phyloP scores from a whole-genome alignment of 2,888 invertebrate species.

The Tyria jacobaeae region DNA sequence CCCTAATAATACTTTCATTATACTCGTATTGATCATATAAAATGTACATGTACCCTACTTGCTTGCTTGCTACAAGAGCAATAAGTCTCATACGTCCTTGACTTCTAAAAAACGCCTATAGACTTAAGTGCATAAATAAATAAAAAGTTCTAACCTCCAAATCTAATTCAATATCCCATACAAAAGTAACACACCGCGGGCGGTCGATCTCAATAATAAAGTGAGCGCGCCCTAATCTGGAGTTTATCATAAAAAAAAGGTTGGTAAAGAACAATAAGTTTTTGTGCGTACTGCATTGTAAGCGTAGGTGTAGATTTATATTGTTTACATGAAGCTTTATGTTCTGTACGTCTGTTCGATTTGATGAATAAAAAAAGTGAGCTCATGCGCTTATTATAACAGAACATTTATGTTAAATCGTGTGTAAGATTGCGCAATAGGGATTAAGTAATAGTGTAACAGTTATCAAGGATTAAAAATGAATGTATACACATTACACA shows the following conservation, averaged over 20 bases:
- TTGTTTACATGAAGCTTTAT: constrained; percentile 23
- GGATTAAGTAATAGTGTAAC: background rate
- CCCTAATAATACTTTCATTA: no score
- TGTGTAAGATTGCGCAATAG: background rate
- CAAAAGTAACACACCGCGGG: constrained; percentile 43
- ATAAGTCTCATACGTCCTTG: background rate
- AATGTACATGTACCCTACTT: no score
- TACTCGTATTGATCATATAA: background rate
- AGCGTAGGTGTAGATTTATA: constrained; percentile 65
- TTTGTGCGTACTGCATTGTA: constrained; percentile 43
- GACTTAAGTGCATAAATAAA: constrained; percentile 1
- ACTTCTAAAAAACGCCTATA: background rate
- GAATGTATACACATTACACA: background rate
- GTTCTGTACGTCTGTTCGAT: constrained; percentile 10
- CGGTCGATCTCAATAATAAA: constrained; percentile 44
- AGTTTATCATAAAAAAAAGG: constrained; percentile 53
- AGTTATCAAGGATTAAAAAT: background rate
- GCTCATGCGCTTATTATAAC: background rate
- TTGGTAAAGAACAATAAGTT: constrained; percentile 52
- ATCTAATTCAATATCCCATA: constrained; percentile 15
- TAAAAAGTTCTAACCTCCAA: constrained; percentile 10
- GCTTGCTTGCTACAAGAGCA: no score
- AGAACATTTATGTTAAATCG: background rate
- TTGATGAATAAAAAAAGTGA: constrained; percentile 10
- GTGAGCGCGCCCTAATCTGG: constrained; percentile 51